Percentiles rank a stretch among this genome's conserved stretches.
Conservation (phyloP, 2,113 vertebrate genomes). For the Alaudala cheleensis region DNA sequence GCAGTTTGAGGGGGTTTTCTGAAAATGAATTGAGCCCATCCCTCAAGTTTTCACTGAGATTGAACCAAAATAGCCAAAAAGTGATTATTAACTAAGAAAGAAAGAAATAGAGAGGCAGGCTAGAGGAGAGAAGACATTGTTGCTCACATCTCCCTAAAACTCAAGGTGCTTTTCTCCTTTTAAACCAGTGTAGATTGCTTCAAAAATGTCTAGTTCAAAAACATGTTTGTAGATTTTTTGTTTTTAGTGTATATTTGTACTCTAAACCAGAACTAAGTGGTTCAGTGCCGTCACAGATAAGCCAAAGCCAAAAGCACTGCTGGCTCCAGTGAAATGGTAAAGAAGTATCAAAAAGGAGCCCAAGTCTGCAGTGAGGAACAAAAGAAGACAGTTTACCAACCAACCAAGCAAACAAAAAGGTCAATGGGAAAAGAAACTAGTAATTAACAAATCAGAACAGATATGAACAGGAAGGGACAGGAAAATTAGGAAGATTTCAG, state of each 20-base stretch:
- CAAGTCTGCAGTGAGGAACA: not conserved
- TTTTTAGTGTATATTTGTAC: not conserved
- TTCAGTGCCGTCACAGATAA: not conserved
- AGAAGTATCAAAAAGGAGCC: not conserved
- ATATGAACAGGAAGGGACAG: not conserved
- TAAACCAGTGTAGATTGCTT: not conserved
- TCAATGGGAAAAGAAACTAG: not conserved
- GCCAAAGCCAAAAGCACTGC: not conserved
- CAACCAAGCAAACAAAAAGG: not conserved
- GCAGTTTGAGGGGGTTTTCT: not conserved
- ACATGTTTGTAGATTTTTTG: not conserved
- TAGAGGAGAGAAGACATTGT: rapidly evolving
- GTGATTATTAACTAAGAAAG: not conserved
- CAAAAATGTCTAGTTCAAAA: not conserved
- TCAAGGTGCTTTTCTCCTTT: not conserved
- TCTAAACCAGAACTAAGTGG: not conserved
- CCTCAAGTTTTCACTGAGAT: not conserved
- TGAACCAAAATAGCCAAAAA: not conserved
- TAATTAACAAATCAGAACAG: not conserved
- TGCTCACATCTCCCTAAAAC: not conserved
- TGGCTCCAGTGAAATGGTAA: not conserved
- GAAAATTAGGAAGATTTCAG: not conserved
- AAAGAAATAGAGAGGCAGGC: not conserved
- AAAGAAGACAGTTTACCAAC: not conserved
- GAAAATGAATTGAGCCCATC: not conserved